phyloP scores from a whole-genome alignment of 1,140 invertebrate species.

The Aricia agestis region DNA sequence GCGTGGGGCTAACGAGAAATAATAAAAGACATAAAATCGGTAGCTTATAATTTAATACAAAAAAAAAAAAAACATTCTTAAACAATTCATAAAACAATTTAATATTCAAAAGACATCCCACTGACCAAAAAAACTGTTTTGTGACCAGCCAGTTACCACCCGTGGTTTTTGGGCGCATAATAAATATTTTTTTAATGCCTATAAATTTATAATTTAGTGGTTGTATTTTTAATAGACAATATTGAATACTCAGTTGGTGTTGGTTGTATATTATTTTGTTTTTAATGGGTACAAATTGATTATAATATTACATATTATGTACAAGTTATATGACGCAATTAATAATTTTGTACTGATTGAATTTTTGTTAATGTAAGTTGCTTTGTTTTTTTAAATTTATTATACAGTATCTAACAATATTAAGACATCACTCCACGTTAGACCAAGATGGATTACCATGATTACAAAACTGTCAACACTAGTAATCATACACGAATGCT shows the following conservation, averaged over 20 bases:
- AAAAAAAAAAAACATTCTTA: not conserved
- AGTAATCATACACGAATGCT: too few species aligned
- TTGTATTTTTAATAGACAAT: not conserved
- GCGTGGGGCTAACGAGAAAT: not conserved
- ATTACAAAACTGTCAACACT: too few species aligned
- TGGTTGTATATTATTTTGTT: not conserved
- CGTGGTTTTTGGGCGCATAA: not conserved
- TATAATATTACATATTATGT: too few species aligned
- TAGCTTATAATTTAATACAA: constrained; percentile 6
- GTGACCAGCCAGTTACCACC: not conserved
- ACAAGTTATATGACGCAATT: too few species aligned
- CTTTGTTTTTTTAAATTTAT: too few species aligned
- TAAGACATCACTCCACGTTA: too few species aligned
- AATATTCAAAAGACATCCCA: not conserved
- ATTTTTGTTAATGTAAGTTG: too few species aligned
- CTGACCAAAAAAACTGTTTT: not conserved
- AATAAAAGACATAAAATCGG: constrained; percentile 4
- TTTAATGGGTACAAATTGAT: not conserved
- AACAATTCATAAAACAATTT: not conserved
- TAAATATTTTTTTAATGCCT: not conserved
- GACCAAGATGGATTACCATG: too few species aligned
- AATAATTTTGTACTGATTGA: too few species aligned
- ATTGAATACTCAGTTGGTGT: not conserved
- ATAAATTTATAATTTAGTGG: constrained; percentile 5
- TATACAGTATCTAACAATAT: too few species aligned